phyloP scores from a whole-genome alignment of 64 coral and sea anemone species.

The Exaiptasia diaphana region DNA sequence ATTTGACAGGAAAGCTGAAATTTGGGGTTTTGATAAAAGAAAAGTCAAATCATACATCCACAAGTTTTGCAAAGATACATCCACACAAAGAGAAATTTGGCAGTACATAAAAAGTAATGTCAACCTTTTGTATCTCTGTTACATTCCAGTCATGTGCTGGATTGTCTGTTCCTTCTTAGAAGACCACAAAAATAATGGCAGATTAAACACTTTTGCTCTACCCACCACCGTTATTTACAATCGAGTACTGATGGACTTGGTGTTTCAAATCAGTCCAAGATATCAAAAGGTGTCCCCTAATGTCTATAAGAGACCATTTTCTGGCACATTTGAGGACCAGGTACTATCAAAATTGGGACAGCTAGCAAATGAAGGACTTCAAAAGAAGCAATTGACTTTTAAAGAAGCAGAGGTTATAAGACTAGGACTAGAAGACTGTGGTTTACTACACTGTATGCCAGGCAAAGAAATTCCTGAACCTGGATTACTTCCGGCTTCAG shows the following conservation, averaged over 20 bases:
- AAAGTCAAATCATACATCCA: constrained; percentile 2
- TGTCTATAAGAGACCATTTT: too few species aligned
- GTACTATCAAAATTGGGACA: too few species aligned
- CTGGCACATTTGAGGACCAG: too few species aligned
- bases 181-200: background rate
- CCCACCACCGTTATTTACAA: constrained; percentile 37
- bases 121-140: constrained; percentile 42
- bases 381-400: too few species aligned
- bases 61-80: background rate
- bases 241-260: constrained; percentile 26
- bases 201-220: background rate
- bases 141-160: constrained; percentile 51
- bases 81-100: background rate
- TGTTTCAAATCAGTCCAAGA: constrained; percentile 21
- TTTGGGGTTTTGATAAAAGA: constrained; percentile 36
- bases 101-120: constrained; percentile 14
- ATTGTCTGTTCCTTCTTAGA: constrained; percentile 53
- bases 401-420: too few species aligned
- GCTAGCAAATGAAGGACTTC: too few species aligned
- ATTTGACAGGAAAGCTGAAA: constrained; percentile 10
- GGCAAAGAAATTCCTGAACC: background rate
- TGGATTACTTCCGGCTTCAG: background rate
- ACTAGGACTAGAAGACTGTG: too few species aligned
- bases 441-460: too few species aligned
- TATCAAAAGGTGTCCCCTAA: background rate